These are phyloP conservation scores for Hystrix brachyura DNA, from an alignment of 2,113 vertebrate genomes.

Conservation along the genomic window DNA sequence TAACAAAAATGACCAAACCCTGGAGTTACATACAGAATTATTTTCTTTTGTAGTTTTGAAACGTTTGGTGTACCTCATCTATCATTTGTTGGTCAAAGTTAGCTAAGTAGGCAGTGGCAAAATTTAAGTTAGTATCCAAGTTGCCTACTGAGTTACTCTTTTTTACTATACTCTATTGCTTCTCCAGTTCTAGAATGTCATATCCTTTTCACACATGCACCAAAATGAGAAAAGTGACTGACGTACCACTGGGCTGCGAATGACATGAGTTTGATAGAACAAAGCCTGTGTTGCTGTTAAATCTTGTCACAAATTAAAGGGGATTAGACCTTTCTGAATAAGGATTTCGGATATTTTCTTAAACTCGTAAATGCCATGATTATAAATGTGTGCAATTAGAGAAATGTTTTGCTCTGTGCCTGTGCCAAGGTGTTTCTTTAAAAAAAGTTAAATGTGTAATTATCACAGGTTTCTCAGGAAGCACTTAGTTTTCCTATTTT, in stretches of 20 bases:
- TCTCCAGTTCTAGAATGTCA: not conserved
- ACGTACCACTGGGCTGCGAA: not conserved
- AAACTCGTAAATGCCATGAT: slow-evolving; percentile 52
- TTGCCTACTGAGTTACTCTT: not conserved
- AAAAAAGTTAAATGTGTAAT: slow-evolving; percentile 17
- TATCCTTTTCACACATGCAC: not conserved
- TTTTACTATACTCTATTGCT: not conserved
- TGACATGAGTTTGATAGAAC: not conserved
- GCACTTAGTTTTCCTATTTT: slow-evolving; percentile 40
- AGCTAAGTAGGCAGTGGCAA: not conserved
- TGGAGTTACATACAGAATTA: slow-evolving; percentile 32
- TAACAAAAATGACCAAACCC: slow-evolving; percentile 9
- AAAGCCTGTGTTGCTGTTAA: slow-evolving; percentile 7
- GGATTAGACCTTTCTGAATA: not conserved
- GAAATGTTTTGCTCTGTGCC: slow-evolving; percentile 45
- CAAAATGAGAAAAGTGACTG: not conserved
- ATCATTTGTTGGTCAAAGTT: not conserved
- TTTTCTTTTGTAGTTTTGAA: slow-evolving; percentile 59
- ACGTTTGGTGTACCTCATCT: slow-evolving; percentile 6
- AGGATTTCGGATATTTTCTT: slow-evolving; percentile 62
- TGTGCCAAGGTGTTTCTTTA: slow-evolving; percentile 53
- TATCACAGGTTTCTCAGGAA: slow-evolving; percentile 51
- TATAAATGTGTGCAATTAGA: slow-evolving; percentile 63
- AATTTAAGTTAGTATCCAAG: slow-evolving; percentile 17
- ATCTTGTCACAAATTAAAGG: slow-evolving; percentile 55